phyloP scores from a whole-genome alignment of 2,888 invertebrate genomes.

The Sphaeridia pumilis region DNA sequence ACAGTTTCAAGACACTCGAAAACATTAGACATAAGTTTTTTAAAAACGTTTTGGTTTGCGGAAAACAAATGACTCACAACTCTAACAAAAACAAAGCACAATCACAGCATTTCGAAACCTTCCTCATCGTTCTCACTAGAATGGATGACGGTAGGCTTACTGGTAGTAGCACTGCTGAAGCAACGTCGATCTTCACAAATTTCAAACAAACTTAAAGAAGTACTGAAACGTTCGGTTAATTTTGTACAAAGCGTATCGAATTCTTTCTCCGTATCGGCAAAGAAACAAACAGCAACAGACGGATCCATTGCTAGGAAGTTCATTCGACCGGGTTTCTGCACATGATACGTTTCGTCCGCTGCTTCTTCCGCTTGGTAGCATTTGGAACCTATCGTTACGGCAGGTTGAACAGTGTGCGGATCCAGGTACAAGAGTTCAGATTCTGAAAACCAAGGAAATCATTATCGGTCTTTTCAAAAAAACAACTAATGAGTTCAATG shows the following conservation, averaged over 20 bases:
- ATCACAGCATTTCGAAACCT: conserved; percentile 61
- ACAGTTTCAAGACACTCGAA: no score
- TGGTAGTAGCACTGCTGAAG: background rate
- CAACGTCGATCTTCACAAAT: conserved; percentile 54
- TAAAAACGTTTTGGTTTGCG: no score
- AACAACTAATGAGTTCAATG: no score
- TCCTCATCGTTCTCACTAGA: conserved; percentile 59
- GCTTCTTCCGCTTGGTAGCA: conserved; percentile 63
- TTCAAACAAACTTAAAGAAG: conserved; percentile 70
- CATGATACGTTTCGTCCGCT: conserved; percentile 71
- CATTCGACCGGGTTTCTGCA: conserved; percentile 75
- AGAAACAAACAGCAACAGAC: conserved; percentile 61
- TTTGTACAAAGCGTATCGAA: conserved; percentile 62
- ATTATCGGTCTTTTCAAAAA: no score
- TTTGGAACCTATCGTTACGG: conserved; percentile 44
- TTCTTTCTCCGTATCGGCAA: conserved; percentile 66
- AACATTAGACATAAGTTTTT: no score
- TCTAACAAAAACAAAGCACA: no score
- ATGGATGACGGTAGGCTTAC: conserved; percentile 7
- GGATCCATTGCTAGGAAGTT: conserved; percentile 83
- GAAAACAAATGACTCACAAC: no score
- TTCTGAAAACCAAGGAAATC: conserved; percentile 33
- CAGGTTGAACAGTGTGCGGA: conserved; percentile 46
- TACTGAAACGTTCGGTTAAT: conserved; percentile 45
- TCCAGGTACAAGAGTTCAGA: conserved; percentile 34